Evolutionary conservation across 2,797 vertebrate genomes (phyloP), one percentile per base, ranked within the genome.

Genomic region (Galaxias olidus): DNA sequence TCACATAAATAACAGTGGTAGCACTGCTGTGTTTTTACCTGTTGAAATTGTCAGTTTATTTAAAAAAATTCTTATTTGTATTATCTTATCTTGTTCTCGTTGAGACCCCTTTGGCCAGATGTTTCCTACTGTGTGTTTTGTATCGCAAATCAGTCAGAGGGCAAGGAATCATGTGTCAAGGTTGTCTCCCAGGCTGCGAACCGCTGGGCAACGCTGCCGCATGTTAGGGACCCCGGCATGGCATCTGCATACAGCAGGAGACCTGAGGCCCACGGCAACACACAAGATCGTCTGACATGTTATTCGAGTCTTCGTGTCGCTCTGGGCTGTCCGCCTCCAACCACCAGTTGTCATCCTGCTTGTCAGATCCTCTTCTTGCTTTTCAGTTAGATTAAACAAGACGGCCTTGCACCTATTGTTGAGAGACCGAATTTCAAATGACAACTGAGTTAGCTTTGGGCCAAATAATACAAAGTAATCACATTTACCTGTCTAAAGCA

Each of bases 321-420:
- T 30, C 30, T 30, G 30, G 30, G 54, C 44, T 58, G 68, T 61
- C 68, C 52, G 61, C 68, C 60, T 73, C 55, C 66, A 72, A 77
- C 67, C 49, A 58, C 76, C 80, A 74, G 50, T 59, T 47, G 67
- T 62, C 61, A 57, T 72, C 74, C 78, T 77, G 78, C 58, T 71
- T 72, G 61, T 63, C 54, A 47, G 42, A 65, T 42, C 47, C 1
- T 12, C 51, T 62, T 59, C 65, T 56, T 54, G 6, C 30, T 30
- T 30, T 30, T 30, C 30, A 30, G 30, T 18, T 20, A 9, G n/a
- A 41, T 57, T 15, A 41, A 45, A 40, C 40, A 8, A 52, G 54
- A 19, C 9, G 60, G 72, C 18, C 75, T 82, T 60, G 54, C 48
- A 53, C 67, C 53, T 49, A 13, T 62, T 42, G 17, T 77, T 72